Evolutionary conservation across 2,797 vertebrate species (phyloP).

Genomic region (Borostomias antarcticus): DNA sequence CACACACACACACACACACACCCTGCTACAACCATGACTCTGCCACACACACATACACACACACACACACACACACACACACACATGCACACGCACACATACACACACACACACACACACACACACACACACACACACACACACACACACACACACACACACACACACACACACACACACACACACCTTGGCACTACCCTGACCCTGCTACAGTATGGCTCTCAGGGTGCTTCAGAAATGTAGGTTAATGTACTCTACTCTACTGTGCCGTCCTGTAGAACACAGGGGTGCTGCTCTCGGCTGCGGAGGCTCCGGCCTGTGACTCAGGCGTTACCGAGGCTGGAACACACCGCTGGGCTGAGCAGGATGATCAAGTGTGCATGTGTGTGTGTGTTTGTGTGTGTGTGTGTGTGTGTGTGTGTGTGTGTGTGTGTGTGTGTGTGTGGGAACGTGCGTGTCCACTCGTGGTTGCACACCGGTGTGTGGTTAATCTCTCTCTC

Average conservation of each 20-base stretch:
- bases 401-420: constrained; percentile 15
- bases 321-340: too few relatives aligned
- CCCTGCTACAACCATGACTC: not conserved
- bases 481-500: not conserved
- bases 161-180: not conserved
- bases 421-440: constrained; percentile 23
- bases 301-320: too few relatives aligned
- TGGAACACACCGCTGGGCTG: too few relatives aligned
- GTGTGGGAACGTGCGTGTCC: too few relatives aligned
- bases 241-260: constrained; percentile 6
- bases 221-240: not conserved
- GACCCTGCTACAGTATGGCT: not conserved
- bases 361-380: too few relatives aligned
- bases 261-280: not conserved
- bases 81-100: too few relatives aligned
- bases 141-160: not conserved
- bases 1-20: too few relatives aligned
- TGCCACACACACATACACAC: not conserved
- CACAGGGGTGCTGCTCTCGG: not conserved
- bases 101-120: not conserved
- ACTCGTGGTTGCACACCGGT: too few relatives aligned
- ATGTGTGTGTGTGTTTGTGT: not conserved
- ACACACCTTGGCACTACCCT: too few relatives aligned
- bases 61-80: too few relatives aligned
- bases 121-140: not conserved